These are phyloP conservation scores for Sebastes diaconus DNA, from an alignment of 2,797 vertebrate genomes.

Conservation along the genomic window DNA sequence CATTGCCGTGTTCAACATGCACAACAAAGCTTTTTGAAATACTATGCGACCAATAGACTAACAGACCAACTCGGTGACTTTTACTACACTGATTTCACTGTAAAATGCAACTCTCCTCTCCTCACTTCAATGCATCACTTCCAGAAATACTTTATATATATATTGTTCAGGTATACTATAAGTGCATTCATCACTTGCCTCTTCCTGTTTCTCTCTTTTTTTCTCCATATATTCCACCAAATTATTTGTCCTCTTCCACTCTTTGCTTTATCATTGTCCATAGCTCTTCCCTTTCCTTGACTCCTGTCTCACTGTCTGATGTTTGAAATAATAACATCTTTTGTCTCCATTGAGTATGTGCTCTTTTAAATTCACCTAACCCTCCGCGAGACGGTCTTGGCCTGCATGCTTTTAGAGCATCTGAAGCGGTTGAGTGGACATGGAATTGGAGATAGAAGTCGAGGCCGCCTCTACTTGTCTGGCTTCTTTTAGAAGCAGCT, in stretches of 20 bases:
- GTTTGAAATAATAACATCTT: slow-evolving; percentile 45
- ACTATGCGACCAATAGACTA: not conserved
- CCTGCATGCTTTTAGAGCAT: slow-evolving; percentile 45
- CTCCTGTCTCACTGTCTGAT: not conserved
- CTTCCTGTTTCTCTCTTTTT: not conserved
- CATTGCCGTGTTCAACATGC: not conserved
- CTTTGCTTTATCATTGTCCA: not conserved
- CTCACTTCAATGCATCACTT: not conserved
- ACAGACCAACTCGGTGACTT: not conserved
- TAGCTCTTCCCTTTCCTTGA: not conserved
- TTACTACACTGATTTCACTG: not conserved
- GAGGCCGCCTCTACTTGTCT: slow-evolving; percentile 23
- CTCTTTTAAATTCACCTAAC: slow-evolving; percentile 10
- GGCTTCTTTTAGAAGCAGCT: slow-evolving; percentile 24
- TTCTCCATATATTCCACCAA: not conserved
- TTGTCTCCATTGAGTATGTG: slow-evolving; percentile 32
- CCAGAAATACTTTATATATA: not conserved
- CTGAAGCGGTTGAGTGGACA: slow-evolving; percentile 41
- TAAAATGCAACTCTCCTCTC: not conserved
- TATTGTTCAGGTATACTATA: not conserved
- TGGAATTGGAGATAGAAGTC: slow-evolving; percentile 24
- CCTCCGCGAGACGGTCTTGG: slow-evolving; percentile 5
- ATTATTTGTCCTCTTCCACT: not conserved
- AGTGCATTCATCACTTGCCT: not conserved
- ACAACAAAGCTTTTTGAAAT: not conserved